Base-by-base conservation (phyloP, 2,797 vertebrate genomes). In the Microctenopoma lineatum region DNA sequence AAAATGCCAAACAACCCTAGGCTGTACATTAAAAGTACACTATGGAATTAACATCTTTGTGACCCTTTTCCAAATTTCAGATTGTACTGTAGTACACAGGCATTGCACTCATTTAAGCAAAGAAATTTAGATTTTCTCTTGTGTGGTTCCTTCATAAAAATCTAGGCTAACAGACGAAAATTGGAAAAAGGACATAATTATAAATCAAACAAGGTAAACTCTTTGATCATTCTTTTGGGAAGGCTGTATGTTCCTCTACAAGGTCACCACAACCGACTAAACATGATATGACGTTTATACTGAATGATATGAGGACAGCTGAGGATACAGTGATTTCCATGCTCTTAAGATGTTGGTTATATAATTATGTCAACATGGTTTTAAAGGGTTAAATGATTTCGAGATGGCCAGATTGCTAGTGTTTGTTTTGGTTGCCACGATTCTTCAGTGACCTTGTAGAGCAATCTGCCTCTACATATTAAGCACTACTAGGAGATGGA, bases 141-240 rank as follows among this genome's bases (percentile, higher is more conserved):
- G 90, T 91, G 90, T 91, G 90, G 82, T 91, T 93, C 89, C 90
- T 93, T 92, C 90, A 93, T 92, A 84, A 88, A 89, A 91, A 89
- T 85, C 81, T 90, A 90, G 44, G 83, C 88, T 87, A 90, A 88
- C 74, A 61, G 81, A 88, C 77, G 75, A 80, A 84, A 83, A 74
- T 64, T 1, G 15, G 69, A 61, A 46, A 45, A 15, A 55, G 21
- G 51, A 66, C 41, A 53, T 57, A 42, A 59, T 53, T 16, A 18
- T 52, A 42, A 59, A 25, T 45, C 15, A 67, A 72, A 83, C 25
- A 75, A 72, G 79, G 39, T 75, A 45, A 87, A 86, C 73, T 86
- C 85, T 92, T 92, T 91, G 87, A 92, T 92, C 89, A 79, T 88
- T 92, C 78, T 89, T 91, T 90, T 85, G 87, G 90, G 87, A 90